Evolutionary conservation across 2,797 vertebrate species (phyloP).

Genomic region (Poeciliopsis infans): DNA sequence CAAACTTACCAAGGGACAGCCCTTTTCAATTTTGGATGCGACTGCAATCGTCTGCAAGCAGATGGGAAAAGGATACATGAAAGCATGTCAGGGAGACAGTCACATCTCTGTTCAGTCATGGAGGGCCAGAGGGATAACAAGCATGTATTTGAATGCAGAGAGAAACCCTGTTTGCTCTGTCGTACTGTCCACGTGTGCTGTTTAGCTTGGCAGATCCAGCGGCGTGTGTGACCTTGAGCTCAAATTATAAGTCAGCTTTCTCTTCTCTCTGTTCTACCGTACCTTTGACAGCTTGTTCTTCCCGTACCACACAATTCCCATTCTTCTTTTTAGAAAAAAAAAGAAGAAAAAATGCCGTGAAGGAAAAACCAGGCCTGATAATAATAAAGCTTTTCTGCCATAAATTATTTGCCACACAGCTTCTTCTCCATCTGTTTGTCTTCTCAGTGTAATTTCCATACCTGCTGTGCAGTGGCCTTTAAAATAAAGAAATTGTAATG

Average conservation of each 20-base stretch:
- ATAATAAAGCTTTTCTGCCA: constrained; percentile 22
- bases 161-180: constrained; percentile 30
- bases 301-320: constrained; percentile 16
- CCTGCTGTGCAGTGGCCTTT: constrained; percentile 10
- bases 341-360: background rate
- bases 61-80: constrained; percentile 26
- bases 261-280: constrained; percentile 6
- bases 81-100: constrained; percentile 36
- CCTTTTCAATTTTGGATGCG: constrained; percentile 35
- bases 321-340: background rate
- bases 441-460: constrained; percentile 8
- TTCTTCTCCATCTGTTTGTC: constrained; percentile 28
- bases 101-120: constrained; percentile 24
- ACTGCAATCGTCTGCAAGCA: constrained; percentile 38
- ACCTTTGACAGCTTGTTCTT: background rate
- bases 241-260: constrained; percentile 17
- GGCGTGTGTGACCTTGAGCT: constrained; percentile 49
- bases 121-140: constrained; percentile 31
- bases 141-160: constrained; percentile 52
- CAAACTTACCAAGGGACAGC: constrained; percentile 15
- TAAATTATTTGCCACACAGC: constrained; percentile 44
- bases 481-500: constrained; percentile 21
- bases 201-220: constrained; percentile 32
- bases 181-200: constrained; percentile 28
- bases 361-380: constrained; percentile 8